These are phyloP conservation scores for Capromys pilorides DNA, from an alignment of 2,797 vertebrate species.

Conservation along the genomic window DNA sequence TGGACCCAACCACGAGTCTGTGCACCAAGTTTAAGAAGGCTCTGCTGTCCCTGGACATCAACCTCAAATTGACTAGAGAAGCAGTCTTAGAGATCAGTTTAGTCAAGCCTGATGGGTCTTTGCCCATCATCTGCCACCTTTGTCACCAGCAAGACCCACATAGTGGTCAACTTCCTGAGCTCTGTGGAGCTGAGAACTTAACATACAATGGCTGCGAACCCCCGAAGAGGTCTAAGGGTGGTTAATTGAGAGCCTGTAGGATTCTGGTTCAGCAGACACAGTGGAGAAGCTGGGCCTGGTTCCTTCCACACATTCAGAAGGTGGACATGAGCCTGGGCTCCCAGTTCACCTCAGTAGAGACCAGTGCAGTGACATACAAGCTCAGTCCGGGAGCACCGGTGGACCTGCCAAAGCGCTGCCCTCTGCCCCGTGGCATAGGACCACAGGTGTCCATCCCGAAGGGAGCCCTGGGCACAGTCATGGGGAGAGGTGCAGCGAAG, in stretches of 20 bases:
- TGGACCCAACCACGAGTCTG: slow-evolving; percentile 28
- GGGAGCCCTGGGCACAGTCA: neutral
- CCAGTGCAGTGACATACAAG: slow-evolving; percentile 66
- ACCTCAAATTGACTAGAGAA: slow-evolving; percentile 81
- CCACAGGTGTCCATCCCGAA: slow-evolving; percentile 67
- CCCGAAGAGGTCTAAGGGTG: slow-evolving; percentile 68
- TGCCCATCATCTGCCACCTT: slow-evolving; percentile 61
- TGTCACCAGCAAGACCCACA: slow-evolving; percentile 59
- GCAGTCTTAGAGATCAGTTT: slow-evolving; percentile 64
- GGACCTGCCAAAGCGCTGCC: slow-evolving; percentile 52
- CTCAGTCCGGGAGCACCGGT: slow-evolving; percentile 2
- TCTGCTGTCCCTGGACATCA: slow-evolving; percentile 54
- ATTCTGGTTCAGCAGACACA: neutral
- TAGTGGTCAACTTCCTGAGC: neutral
- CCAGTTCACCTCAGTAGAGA: slow-evolving; percentile 61
- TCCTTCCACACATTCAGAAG: slow-evolving; percentile 40
- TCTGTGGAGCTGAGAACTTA: slow-evolving; percentile 33
- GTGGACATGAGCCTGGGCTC: slow-evolving; percentile 74
- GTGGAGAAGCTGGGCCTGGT: slow-evolving; percentile 66
- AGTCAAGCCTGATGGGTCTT: slow-evolving; percentile 62
- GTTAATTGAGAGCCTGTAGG: slow-evolving; percentile 69
- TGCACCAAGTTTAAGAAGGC: slow-evolving; percentile 68
- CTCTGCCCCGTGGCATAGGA: slow-evolving; percentile 64
- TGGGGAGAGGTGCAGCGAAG: slow-evolving; percentile 46
- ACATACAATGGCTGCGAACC: slow-evolving; percentile 27